These are phyloP conservation scores for Drosophila busckii DNA, from an alignment of 1,140 invertebrate species.

Conservation along the genomic window DNA sequence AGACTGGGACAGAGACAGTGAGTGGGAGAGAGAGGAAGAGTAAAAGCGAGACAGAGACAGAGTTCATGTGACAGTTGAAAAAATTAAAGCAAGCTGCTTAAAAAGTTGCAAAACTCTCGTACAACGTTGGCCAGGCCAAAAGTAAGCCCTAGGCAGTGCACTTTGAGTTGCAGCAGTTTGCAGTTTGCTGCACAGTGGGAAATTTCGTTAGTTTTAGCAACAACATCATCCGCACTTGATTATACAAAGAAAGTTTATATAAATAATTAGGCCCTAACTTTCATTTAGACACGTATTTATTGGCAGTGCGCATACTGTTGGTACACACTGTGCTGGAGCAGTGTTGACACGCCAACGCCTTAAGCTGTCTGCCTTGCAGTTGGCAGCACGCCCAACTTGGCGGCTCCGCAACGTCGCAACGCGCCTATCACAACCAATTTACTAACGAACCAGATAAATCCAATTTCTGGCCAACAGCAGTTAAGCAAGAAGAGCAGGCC, in stretches of 20 bases:
- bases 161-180: conserved; percentile 6
- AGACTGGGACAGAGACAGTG: neutral
- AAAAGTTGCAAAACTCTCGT: conserved; percentile 60
- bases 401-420: conserved; percentile 44
- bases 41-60: neutral
- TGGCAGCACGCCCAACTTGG: conserved; percentile 47
- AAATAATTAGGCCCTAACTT: no score
- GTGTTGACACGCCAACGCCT: conserved; percentile 15
- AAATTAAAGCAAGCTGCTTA: conserved; percentile 56
- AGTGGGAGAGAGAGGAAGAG: neutral
- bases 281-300: no score
- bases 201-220: no score
- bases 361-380: conserved; percentile 36
- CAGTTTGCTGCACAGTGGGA: conserved; percentile 6
- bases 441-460: conserved; percentile 77
- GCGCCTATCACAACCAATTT: conserved; percentile 77
- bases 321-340: conserved; percentile 13
- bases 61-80: conserved; percentile 39
- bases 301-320: neutral
- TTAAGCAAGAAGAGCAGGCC: conserved; percentile 13
- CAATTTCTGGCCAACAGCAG: conserved; percentile 65
- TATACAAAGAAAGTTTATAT: no score
- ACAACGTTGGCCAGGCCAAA: conserved; percentile 20
- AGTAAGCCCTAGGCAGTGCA: conserved; percentile 9
- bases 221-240: no score